Evolutionary conservation across 1,140 invertebrate genomes (phyloP), one percentile per base, ranked within the genome.

Genomic region (Mya arenaria): DNA sequence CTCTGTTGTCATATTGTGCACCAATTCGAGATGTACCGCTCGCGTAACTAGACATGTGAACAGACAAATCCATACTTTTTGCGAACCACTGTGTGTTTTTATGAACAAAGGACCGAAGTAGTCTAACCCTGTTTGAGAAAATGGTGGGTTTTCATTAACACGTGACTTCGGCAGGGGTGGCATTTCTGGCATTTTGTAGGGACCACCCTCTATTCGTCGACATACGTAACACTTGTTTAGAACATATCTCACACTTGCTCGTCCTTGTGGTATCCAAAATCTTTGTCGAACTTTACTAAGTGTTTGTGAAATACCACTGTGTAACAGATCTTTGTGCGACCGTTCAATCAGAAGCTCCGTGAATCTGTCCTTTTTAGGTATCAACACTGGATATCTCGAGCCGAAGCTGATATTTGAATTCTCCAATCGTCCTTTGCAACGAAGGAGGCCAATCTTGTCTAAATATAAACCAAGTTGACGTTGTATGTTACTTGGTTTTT

Each of bases 41-140:
- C 68, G 34, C 23, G 68, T 71, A 23, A 41, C 39, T 48, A 25
- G 30, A 48, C 68, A 71, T 41, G 68, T 71, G 68, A 71, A 71
- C 23, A 71, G 34, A 44, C 34, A 36, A 48, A 36, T 41, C 68
- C 68, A 71, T 8, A 41, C 44, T 28, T 71, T 44, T n/a, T 28
- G 34, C 8, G 44, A 52, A 48, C 28, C 41, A 17, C 52, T 71
- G 19, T 41, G 39, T 41, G 23, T 41, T 41, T 71, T 71, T 8
- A 71, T 36, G 34, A 25, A 41, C 34, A 71, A 41, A 10, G 6
- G 68, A 48, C 39, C 68, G 28, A 71, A 52, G 23, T 56, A 73
- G 23, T 56, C 68, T 8, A 71, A 19, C n/a, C 68, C 41, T 19
- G 23, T 52, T 13, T 19, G 17, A n/a, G 68, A 48, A 34, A 71